Percentiles rank a stretch among this genome's conserved stretches.
Conservation (phyloP, 1,140 invertebrate genomes). For the Drosophila ironensis region DNA sequence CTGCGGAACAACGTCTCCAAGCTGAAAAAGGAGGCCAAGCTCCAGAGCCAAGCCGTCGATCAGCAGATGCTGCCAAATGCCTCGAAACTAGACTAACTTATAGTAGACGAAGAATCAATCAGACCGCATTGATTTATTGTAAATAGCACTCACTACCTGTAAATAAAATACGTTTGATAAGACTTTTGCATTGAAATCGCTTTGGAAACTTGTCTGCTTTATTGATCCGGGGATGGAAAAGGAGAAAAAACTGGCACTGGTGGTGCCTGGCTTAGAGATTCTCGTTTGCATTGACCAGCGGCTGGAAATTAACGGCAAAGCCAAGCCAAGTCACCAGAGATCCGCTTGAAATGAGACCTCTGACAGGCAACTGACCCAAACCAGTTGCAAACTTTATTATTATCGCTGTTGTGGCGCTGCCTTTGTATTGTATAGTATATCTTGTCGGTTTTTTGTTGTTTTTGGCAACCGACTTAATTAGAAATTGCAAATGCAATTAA, state of each 20-base stretch:
- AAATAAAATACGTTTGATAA: conserved; percentile 69
- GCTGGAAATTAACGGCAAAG: conserved; percentile 63
- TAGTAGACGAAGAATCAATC: background rate
- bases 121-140: conserved; percentile 38
- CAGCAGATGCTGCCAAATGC: background rate
- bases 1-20: conserved; percentile 56
- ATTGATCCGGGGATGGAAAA: conserved; percentile 21
- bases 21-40: conserved; percentile 51
- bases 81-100: background rate
- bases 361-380: conserved; percentile 14
- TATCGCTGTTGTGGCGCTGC: background rate
- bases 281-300: conserved; percentile 73
- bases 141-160: conserved; percentile 45
- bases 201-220: conserved; percentile 62
- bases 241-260: conserved; percentile 44
- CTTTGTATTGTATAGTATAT: conserved; percentile 20
- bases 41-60: conserved; percentile 19
- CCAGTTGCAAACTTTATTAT: conserved; percentile 59
- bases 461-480: conserved; percentile 64
- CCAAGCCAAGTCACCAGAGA: conserved; percentile 42
- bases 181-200: conserved; percentile 44
- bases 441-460: conserved; percentile 12
- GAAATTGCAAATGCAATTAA: conserved; percentile 78
- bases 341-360: conserved; percentile 35
- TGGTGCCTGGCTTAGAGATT: conserved; percentile 47